These are phyloP conservation scores for Acanthochromis polyacanthus DNA, from an alignment of 2,113 vertebrate genomes.

Conservation along the genomic window DNA sequence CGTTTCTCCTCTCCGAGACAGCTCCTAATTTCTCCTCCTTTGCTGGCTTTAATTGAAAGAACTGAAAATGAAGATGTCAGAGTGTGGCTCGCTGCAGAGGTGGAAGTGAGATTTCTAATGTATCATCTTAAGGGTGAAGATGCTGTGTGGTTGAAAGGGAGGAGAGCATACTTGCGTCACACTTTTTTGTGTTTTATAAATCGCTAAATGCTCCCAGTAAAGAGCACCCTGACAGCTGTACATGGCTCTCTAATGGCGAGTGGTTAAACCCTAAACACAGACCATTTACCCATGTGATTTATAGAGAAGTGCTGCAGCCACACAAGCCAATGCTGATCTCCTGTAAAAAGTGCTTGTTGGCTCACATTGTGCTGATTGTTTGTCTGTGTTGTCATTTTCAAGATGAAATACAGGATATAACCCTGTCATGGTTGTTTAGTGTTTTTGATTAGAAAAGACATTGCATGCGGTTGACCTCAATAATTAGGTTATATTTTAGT, in stretches of 20 bases:
- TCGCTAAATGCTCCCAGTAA: slow-evolving; percentile 60
- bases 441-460: no score
- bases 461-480: no score
- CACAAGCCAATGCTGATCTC: background rate
- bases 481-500: no score
- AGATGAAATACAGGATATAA: no score
- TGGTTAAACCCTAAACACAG: slow-evolving; percentile 63
- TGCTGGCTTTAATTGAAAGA: slow-evolving; percentile 45
- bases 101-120: background rate
- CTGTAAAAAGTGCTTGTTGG: slow-evolving; percentile 5
- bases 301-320: slow-evolving; percentile 40
- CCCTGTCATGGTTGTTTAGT: no score
- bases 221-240: slow-evolving; percentile 57
- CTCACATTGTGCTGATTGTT: background rate
- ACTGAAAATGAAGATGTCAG: slow-evolving; percentile 67
- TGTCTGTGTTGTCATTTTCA: no score
- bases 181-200: slow-evolving; percentile 34
- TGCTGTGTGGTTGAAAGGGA: slow-evolving; percentile 11
- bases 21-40: slow-evolving; percentile 28
- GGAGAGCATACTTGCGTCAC: background rate
- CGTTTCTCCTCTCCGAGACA: slow-evolving; percentile 6
- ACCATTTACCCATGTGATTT: slow-evolving; percentile 70
- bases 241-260: slow-evolving; percentile 63
- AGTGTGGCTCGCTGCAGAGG: background rate
- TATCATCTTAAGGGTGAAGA: slow-evolving; percentile 23